Evolutionary conservation across 1,140 invertebrate genomes (phyloP), one percentile per base, ranked within the genome.

Genomic region (Eupeodes corollae): DNA sequence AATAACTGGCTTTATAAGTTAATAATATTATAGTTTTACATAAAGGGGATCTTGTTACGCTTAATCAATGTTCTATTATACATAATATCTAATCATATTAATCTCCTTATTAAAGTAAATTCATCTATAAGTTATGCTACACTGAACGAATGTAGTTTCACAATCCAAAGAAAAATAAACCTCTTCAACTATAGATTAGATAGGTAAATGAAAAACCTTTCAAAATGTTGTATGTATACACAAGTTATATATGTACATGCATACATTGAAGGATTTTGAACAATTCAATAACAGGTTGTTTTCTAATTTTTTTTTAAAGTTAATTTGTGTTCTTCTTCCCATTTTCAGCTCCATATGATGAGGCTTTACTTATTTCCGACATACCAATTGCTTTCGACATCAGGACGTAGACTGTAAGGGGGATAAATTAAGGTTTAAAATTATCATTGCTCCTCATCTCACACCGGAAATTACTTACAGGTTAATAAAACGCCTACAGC

Each of bases 311-410:
- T 37, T 48, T 52, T 52, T 32, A 49, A 55, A 54, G 19, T 61
- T 59, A 61, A 43, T 65, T 61, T 62, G 59, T 49, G 54, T 52
- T 53, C 14, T 50, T 31, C 42, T 61, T 61, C 39, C 49, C 19
- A 39, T 50, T 48, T 19, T 48, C 54, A 3, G 73, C 65, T 40
- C 87, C 87, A 62, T 90, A 89, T n/a, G 79, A 83, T 12, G 87
- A 90, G 15, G 45, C 63, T 63, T 88, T 86, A 56, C 82, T 86
- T 52, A 90, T 88, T 66, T 88, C 82, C 0, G 87, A 86, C 76
- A 85, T 82, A 53, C 82, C 82, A 51, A 91, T 86, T 40, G 83
- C 79, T 70, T 84, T 82, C 53, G 83, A 77, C 68, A 90, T 77
- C 11, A 88, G 68, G 45, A 83, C 65, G 58, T 82, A 87, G 73